These are phyloP conservation scores for Himalopsyche kuldschensis DNA, from an alignment of 2,888 invertebrate species.

Conservation along the genomic window DNA sequence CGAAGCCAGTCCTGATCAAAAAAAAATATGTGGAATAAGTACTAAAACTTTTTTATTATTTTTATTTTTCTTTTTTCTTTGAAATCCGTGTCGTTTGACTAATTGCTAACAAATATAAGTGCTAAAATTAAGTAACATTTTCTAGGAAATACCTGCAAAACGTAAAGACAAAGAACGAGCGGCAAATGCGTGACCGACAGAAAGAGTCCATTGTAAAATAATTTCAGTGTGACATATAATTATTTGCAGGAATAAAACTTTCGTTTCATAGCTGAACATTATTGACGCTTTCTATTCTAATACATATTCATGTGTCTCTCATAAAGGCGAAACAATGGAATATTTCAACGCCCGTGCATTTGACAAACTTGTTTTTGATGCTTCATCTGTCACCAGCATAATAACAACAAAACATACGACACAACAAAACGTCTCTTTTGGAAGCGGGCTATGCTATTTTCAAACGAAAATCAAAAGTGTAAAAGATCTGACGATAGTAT, in stretches of 20 bases:
- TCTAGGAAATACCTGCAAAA: not conserved
- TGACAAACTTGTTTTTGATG: constrained; percentile 30
- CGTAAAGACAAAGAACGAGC: not conserved
- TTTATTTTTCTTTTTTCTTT: too few relatives aligned
- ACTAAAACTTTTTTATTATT: too few relatives aligned
- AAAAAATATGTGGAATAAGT: too few relatives aligned
- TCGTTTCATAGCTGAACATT: constrained; percentile 18
- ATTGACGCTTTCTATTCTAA: constrained; percentile 31
- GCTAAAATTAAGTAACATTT: not conserved
- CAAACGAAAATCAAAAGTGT: constrained; percentile 16
- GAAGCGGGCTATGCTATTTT: not conserved
- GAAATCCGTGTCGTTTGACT: too few relatives aligned
- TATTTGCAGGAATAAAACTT: constrained; percentile 13
- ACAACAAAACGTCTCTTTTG: not conserved
- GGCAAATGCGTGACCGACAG: not conserved
- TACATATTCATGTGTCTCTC: constrained; percentile 28
- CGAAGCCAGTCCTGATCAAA: too few relatives aligned
- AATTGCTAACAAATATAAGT: too few relatives aligned
- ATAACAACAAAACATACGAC: not conserved
- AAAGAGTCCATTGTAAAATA: constrained; percentile 15
- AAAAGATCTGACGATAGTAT: not conserved
- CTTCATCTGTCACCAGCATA: constrained; percentile 18
- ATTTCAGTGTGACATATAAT: constrained; percentile 12
- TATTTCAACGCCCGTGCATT: constrained; percentile 33
- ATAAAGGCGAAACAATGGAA: constrained; percentile 26